Base-by-base conservation (phyloP, 2,113 vertebrate genomes). In the Takifugu flavidus region DNA sequence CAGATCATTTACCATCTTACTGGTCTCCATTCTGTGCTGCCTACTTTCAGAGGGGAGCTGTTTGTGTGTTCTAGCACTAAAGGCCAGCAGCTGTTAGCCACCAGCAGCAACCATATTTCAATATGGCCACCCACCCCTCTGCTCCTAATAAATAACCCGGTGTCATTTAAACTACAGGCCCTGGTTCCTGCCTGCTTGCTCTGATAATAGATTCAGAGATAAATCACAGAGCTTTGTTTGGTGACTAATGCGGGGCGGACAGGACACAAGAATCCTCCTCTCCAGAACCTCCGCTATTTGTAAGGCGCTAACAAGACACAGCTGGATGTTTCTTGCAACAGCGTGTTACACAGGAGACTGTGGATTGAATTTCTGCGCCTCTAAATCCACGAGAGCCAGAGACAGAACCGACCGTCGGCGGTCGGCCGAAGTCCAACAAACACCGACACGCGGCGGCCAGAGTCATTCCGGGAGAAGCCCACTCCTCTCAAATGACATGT, bases 161-260 rank as follows among this genome's bases (percentile, higher is more conserved):
- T 54, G 65, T 72, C 63, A 49, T 62, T 53, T 85, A 84, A 86
- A 67, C 84, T 80, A 85, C 74, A 86, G 80, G 74, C 46, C 60
- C 65, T 43, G 67, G 50, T 84, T 82, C 69, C 82, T 86, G 67
- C 76, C 79, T 56, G 65, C 79, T 86, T 83, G 77, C 87, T 86
- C 83, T 76, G 78, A 77, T 86, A 72, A 80, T 77, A 75, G 67
- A 83, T 81, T 78, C 82, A 53, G 49, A 67, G 75, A 83, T 86
- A 84, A 87, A 83, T 89, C 73, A 78, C 61, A 13, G 28, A 3
- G 69, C 66, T 69, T 62, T 78, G 75, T 80, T 81, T 60, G 60
- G 72, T 71, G 74, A 75, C 62, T 74, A 74, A 79, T 62, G 67
- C 59, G 13, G 44, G 8, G 50, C 62, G 70, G 79, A 64, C 69